Evolutionary conservation across 2,888 invertebrate species (phyloP), one percentile per base, ranked within the genome.

Genomic region (Acrobasis repandana): DNA sequence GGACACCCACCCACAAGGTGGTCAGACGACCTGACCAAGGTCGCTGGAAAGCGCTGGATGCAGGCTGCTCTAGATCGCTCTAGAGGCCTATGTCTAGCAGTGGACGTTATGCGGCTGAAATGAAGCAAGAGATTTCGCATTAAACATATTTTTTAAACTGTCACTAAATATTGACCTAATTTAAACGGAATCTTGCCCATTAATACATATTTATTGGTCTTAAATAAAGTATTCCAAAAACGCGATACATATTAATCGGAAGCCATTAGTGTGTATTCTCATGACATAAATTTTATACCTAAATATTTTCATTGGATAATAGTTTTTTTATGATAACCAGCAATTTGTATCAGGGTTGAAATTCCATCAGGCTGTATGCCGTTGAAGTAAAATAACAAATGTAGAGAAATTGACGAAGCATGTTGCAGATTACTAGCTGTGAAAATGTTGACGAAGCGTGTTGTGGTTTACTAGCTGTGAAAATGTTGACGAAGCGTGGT

Each of bases 121-220:
- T n/a, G n/a, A 8, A 28, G 28, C 28, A 6, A 28, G 28, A 28
- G 28, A 20, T 50, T 50, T 33, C 14, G 9, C 34, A 9, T 14
- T 9, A 15, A 14, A 33, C 33, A 51, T 2, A 51, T n/a, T 15
- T 14, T 51, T n/a, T 34, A 9, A n/a, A 3, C n/a, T 33, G 33
- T 51, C 33, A 33, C 51, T 9, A 33, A 51, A 34, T 34, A 34
- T 36, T n/a, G 43, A 14, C 1, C 43, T 28, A 50, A 50, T 33
- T 50, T n/a, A 11, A 50, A 8, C 20, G 48, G 18, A 18, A 50
- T 15, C 15, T 16, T 36, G 52, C 16, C 28, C 52, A 52, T 52
- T 52, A 52, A 16, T 36, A 36, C 16, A 4, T 36, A 52, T 52
- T 52, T 52, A 52, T 52, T 52, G 52, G 36, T 52, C 16, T 52